Evolutionary conservation across 2,888 invertebrate species (phyloP), one percentile per base, ranked within the genome.

Genomic region (Nysson spinosus): DNA sequence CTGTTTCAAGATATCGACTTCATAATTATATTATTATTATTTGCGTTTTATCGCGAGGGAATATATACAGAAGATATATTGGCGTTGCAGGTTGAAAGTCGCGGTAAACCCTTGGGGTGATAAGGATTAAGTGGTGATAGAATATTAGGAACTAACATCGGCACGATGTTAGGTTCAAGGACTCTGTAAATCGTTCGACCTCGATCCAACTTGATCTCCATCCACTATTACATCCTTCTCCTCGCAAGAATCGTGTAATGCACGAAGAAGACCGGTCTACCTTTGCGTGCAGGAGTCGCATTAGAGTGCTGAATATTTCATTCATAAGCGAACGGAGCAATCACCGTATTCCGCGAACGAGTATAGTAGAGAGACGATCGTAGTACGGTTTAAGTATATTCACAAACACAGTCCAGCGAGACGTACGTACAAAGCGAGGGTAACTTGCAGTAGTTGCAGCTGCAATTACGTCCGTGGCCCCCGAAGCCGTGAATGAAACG

Each of bases 221-320:
- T 64, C 43, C 40, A 24, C 26, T 44, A 39, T 47, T 50, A 43
- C 43, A 19, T 17, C 40, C 42, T 28, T 34, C 19, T n/a, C 24
- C n/a, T 30, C 11, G 26, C 7, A 12, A 22, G 35, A 19, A 14
- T 39, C 49, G 26, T 26, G 62, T 60, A 57, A 60, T 47, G 49
- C 56, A 28, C 75, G 71, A 63, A 40, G 72, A 72, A 72, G 75
- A 76, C 76, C 66, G 75, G 76, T 75, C 74, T 61, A 67, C 39
- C 37, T 52, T 84, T 83, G 84, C 84, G 83, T 86, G 84, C 80
- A 69, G 72, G 75, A 78, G 75, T 76, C 74, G 81, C 83, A 82
- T 85, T 85, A 85, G 82, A 79, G 74, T 63, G 70, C 72, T 81
- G 85, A 85, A 86, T 85, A 85, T 86, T 86, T 85, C 86, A 85